Conservation (phyloP, 2,113 vertebrate genomes). For the Sander lucioperca region DNA sequence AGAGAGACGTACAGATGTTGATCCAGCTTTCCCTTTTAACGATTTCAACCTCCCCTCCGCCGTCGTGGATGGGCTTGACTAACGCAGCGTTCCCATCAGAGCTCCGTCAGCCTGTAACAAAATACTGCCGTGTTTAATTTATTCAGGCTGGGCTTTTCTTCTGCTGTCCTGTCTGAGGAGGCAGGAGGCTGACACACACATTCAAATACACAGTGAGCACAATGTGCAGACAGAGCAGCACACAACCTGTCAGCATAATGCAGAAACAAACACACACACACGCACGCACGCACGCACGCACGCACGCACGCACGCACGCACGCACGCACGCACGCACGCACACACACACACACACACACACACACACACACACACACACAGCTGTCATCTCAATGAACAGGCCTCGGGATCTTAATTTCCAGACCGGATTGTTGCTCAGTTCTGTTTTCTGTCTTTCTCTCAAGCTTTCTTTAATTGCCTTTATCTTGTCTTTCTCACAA, state of each 20-base stretch:
- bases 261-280: constrained; percentile 2
- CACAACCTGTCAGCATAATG: constrained; percentile 34
- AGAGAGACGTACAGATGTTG: background rate
- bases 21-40: background rate
- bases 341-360: background rate
- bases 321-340: background rate
- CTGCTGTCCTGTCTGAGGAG: constrained; percentile 30
- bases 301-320: background rate
- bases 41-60: background rate
- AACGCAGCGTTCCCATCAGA: background rate
- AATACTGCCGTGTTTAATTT: constrained; percentile 39
- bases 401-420: background rate
- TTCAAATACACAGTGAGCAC: constrained; percentile 33
- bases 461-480: background rate
- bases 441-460: background rate
- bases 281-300: background rate
- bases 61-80: background rate
- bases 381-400: constrained; percentile 12
- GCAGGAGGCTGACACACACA: constrained; percentile 25
- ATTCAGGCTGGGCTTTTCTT: constrained; percentile 24
- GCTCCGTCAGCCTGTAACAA: constrained; percentile 6
- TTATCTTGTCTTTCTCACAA: background rate
- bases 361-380: background rate
- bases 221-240: constrained; percentile 16
- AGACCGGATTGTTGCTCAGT: background rate